Base-by-base conservation (phyloP, 2,797 vertebrate species). In the Pseudomugil tenellus region DNA sequence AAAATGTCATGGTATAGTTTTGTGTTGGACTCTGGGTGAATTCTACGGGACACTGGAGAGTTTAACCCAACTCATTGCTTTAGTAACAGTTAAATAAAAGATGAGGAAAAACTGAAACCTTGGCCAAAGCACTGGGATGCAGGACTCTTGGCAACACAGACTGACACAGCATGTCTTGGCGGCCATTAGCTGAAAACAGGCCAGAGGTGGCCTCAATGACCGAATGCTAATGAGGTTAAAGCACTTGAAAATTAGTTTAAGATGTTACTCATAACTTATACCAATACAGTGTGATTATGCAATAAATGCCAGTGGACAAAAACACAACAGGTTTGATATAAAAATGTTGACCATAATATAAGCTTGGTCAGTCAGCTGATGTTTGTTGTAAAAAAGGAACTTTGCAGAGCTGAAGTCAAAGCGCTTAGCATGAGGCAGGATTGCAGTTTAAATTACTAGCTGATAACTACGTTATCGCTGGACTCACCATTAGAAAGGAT, bases 91-190 rank as follows among this genome's bases (percentile, higher is more conserved):
- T 57, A 63, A 74, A 70, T 60, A 54, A 68, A 80, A 81, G 17
- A 75, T 69, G 31, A 39, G 61, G 37, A 72, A 58, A 70, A 82
- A 59, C 25, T 23, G 19, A 49, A 41, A 58, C n/a, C 0, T 3
- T 29, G 25, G 62, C 62, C 68, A 82, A 59, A 62, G 59, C 37
- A 39, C 29, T 56, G 48, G 54, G 70, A 66, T 53, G 60, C 35
- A 43, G 59, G 59, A 34, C 19, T 66, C 28, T 73, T 84, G 83
- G 84, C 83, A 76, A 57, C 21, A 41, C 67, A 59, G 2, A 61
- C 31, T 55, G 58, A 70, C 71, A 70, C 68, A 61, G 59, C 55
- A 55, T 63, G 68, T 77, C 54, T 81, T 87, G 84, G 84, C 76
- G 43, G 63, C 66, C 34, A 48, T 26, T 7, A 34, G 29, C 56